Conservation (phyloP, 2,113 vertebrate genomes). For the Mionectes macconnelli region DNA sequence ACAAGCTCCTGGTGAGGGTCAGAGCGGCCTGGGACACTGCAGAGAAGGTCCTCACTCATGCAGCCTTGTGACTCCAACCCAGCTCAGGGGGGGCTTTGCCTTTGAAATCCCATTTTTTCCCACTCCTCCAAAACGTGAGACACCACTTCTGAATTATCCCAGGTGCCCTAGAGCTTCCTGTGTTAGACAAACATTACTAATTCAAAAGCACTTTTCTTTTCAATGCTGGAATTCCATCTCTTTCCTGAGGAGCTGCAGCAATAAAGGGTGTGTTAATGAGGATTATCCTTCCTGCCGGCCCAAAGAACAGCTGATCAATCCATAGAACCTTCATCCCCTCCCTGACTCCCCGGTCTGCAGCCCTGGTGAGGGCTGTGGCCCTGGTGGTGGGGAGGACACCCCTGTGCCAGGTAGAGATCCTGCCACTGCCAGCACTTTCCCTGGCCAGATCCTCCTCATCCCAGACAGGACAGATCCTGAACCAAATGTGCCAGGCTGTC, state of each 20-base stretch:
- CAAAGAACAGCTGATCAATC: conserved; percentile 14
- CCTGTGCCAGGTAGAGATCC: not conserved
- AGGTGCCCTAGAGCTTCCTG: conserved; percentile 2
- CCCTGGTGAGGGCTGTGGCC: fast-evolving
- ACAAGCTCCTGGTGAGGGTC: not conserved
- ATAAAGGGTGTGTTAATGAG: conserved; percentile 18
- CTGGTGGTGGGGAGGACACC: fast-evolving
- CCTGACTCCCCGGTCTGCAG: fast-evolving
- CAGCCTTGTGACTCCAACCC: not conserved
- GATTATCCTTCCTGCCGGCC: conserved; percentile 38
- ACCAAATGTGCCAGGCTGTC: fast-evolving
- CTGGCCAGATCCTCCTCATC: not conserved
- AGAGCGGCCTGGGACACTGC: not conserved
- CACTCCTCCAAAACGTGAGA: not conserved
- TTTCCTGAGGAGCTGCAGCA: not conserved
- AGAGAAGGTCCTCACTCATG: not conserved
- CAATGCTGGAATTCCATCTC: not conserved
- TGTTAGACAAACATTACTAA: conserved; percentile 3
- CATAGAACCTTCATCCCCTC: not conserved
- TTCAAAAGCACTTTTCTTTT: conserved; percentile 33
- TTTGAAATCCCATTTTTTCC: not conserved
- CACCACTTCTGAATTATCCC: not conserved
- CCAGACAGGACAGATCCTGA: not conserved
- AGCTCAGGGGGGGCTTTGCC: not conserved
- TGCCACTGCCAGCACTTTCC: not conserved